Evolutionary conservation across 2,113 vertebrate species (phyloP).

Genomic region (Neomonachus schauinslandi): DNA sequence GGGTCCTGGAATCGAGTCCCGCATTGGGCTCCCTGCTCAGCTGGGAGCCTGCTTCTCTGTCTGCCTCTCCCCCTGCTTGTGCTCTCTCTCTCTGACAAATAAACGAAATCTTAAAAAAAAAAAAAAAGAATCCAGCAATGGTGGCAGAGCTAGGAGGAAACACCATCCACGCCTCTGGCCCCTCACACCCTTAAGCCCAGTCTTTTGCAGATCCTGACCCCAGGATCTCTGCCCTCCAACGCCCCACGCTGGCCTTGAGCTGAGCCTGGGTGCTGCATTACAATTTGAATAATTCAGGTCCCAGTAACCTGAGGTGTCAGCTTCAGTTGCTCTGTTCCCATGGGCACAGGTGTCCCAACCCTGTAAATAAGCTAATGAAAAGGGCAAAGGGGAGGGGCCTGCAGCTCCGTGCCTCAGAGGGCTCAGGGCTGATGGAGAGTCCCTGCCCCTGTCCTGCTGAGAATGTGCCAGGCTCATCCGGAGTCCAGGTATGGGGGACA

Average conservation of each 20-base stretch:
- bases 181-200: background rate
- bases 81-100: background rate
- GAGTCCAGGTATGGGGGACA: slow-evolving; percentile 4
- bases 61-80: too few relatives aligned
- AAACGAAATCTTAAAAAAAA: background rate
- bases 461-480: background rate
- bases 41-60: too few relatives aligned
- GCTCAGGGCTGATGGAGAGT: background rate
- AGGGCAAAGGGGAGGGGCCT: background rate
- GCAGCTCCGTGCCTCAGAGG: background rate
- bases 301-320: slow-evolving; percentile 37
- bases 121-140: background rate
- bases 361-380: slow-evolving; percentile 37
- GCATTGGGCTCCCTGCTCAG: too few relatives aligned
- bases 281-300: slow-evolving; percentile 77
- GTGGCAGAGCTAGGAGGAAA: background rate
- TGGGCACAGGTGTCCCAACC: slow-evolving; percentile 3
- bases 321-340: slow-evolving; percentile 64
- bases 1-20: too few relatives aligned
- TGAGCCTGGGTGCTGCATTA: slow-evolving; percentile 39
- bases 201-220: background rate
- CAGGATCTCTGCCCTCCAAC: background rate
- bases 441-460: background rate
- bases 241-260: background rate
- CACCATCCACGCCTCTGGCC: background rate